Conservation (phyloP, 2,888 invertebrate species). For the Cheilosia pagana region DNA sequence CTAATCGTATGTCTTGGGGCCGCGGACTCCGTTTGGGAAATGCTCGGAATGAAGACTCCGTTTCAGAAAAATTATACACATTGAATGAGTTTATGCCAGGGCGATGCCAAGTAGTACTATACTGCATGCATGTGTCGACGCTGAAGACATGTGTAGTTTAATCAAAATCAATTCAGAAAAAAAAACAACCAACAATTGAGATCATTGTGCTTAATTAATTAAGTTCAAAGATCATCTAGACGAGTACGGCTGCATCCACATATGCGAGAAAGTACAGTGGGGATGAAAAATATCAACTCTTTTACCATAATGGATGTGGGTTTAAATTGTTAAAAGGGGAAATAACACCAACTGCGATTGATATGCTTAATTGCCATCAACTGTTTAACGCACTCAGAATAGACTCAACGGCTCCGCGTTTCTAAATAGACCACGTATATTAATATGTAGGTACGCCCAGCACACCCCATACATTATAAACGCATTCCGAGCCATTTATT, state of each 20-base stretch:
- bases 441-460: no score
- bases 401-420: neutral
- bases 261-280: slow-evolving; percentile 46
- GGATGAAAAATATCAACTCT: slow-evolving; percentile 40
- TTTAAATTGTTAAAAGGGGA: slow-evolving; percentile 2
- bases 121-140: slow-evolving; percentile 66
- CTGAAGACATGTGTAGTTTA: slow-evolving; percentile 73
- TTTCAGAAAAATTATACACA: slow-evolving; percentile 43
- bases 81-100: slow-evolving; percentile 61
- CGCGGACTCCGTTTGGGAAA: slow-evolving; percentile 30
- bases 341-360: neutral
- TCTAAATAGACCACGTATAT: neutral
- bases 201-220: slow-evolving; percentile 84
- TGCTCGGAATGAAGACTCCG: slow-evolving; percentile 45
- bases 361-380: slow-evolving; percentile 6
- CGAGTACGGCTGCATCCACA: slow-evolving; percentile 55
- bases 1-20: slow-evolving; percentile 57
- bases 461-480: neutral
- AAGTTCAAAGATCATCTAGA: slow-evolving; percentile 83
- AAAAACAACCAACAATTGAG: slow-evolving; percentile 80
- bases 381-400: neutral
- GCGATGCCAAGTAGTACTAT: slow-evolving; percentile 49
- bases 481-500: neutral
- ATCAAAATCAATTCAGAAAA: slow-evolving; percentile 73
- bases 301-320: neutral